Evolutionary conservation across 2,888 invertebrate species (phyloP).

Genomic region (Zygaena filipendulae): DNA sequence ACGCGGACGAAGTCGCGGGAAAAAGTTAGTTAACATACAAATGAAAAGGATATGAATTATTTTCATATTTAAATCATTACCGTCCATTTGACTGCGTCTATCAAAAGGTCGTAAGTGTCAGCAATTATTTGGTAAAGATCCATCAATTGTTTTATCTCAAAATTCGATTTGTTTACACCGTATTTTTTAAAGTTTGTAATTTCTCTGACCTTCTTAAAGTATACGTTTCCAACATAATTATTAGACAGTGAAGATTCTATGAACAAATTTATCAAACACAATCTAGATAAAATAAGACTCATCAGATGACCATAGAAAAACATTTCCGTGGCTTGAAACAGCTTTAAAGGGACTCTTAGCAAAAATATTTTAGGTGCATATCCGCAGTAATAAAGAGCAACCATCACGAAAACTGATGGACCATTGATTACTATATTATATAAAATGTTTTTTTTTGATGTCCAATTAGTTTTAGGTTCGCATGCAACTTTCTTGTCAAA

Average conservation of each 20-base stretch:
- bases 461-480: too few relatives aligned
- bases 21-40: too few relatives aligned
- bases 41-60: too few relatives aligned
- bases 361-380: too few relatives aligned
- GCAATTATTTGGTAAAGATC: constrained; percentile 16
- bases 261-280: constrained; percentile 32
- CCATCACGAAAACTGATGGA: constrained; percentile 9
- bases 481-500: constrained; percentile 17
- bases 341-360: too few relatives aligned
- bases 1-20: too few relatives aligned
- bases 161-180: constrained; percentile 1
- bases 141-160: constrained; percentile 12
- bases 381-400: too few relatives aligned
- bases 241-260: constrained; percentile 29
- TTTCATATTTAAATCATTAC: constrained; percentile 10
- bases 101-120: constrained; percentile 14
- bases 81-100: constrained; percentile 19
- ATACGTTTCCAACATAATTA: constrained; percentile 17
- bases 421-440: too few relatives aligned
- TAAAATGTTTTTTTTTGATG: too few relatives aligned
- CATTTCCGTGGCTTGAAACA: constrained; percentile 23
- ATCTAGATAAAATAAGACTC: constrained; percentile 28
- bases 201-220: too few relatives aligned
- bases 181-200: too few relatives aligned
- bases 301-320: constrained; percentile 35